A percentile compares a stretch with the other conserved stretches of the same genome.
Evolutionary conservation across 2,888 invertebrate species (phyloP).

Genomic region (Patella pellucida): DNA sequence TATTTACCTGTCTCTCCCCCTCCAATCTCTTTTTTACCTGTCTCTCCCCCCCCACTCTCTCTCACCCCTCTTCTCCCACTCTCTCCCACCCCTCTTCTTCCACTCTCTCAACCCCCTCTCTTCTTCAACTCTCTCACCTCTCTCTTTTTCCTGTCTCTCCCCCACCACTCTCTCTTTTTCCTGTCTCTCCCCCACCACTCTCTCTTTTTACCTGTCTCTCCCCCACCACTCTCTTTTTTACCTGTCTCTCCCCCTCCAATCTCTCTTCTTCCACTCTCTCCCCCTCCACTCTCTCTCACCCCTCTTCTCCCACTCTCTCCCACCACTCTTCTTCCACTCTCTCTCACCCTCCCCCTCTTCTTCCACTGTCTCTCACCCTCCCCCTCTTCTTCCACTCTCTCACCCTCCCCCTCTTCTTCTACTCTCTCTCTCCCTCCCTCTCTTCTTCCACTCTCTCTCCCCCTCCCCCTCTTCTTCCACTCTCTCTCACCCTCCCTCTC

Average conservation of each 20-base stretch:
- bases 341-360: not conserved
- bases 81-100: not conserved
- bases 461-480: not conserved
- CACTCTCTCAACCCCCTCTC: not conserved
- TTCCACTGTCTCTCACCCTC: not conserved
- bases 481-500: slow-evolving; percentile 1
- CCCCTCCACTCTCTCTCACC: not conserved
- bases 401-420: not conserved
- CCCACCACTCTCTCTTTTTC: too few relatives aligned
- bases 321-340: not conserved
- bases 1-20: not conserved
- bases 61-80: too few relatives aligned
- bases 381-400: too few relatives aligned
- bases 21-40: too few relatives aligned
- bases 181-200: too few relatives aligned
- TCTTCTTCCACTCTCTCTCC: too few relatives aligned
- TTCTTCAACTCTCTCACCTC: too few relatives aligned
- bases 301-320: too few relatives aligned
- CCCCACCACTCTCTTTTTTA: too few relatives aligned
- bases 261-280: not conserved
- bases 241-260: not conserved
- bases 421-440: not conserved
- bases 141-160: too few relatives aligned
- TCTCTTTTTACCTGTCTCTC: too few relatives aligned
- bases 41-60: not conserved